Evolutionary conservation across 2,888 invertebrate genomes (phyloP).

Genomic region (Caenorhabditis drosophilae): DNA sequence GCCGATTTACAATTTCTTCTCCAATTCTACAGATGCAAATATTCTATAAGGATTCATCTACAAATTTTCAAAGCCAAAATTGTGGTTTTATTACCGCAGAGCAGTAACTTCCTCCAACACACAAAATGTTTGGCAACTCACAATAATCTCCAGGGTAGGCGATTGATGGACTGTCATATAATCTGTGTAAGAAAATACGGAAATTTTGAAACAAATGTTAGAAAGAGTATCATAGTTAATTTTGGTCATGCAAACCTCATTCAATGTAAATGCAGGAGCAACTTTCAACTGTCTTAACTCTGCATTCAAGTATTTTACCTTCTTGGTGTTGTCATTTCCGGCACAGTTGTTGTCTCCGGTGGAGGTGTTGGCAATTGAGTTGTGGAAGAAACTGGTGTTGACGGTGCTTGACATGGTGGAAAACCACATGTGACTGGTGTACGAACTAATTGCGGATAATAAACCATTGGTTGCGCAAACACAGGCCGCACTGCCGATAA

Average conservation of each 20-base stretch:
- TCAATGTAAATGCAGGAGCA: conserved; percentile 27
- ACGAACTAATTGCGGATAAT: conserved; percentile 32
- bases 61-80: neutral
- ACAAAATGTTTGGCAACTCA: conserved; percentile 32
- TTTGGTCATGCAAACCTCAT: conserved; percentile 17
- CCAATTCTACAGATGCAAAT: conserved; percentile 45
- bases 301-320: conserved; percentile 15
- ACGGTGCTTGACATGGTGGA: conserved; percentile 25
- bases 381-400: conserved; percentile 12
- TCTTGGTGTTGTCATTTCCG: conserved; percentile 30
- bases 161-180: conserved; percentile 40
- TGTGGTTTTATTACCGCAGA: conserved; percentile 17
- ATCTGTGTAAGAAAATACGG: conserved; percentile 31
- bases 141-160: conserved; percentile 50
- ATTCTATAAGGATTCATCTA: conserved; percentile 27
- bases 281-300: neutral
- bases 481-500: conserved; percentile 28
- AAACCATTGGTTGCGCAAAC: conserved; percentile 29
- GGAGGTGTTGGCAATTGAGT: conserved; percentile 32
- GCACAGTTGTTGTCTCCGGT: conserved; percentile 18
- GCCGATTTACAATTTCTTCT: conserved; percentile 41
- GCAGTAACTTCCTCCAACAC: conserved; percentile 52
- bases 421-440: conserved; percentile 16
- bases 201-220: too few species aligned
- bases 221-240: conserved; percentile 28